phyloP scores from a whole-genome alignment of 2,888 invertebrate species.

The Tortrix viridana region DNA sequence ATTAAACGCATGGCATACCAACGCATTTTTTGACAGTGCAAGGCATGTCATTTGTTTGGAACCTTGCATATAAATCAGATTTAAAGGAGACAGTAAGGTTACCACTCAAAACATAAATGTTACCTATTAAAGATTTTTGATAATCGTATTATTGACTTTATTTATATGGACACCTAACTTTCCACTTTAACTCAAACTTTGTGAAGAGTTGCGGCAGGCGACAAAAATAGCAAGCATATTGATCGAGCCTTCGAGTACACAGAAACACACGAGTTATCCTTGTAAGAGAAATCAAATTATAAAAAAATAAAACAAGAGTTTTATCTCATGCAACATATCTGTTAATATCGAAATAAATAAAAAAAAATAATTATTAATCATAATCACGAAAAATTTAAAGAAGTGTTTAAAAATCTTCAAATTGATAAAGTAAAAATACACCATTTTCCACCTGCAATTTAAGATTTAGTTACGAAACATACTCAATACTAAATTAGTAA shows the following conservation, averaged over 20 bases:
- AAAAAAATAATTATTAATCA: constrained; percentile 33
- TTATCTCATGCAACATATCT: constrained; percentile 36
- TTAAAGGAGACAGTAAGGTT: too few species aligned
- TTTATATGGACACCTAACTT: too few species aligned
- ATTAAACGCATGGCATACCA: too few species aligned
- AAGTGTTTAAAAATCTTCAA: constrained; percentile 29
- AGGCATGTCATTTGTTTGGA: too few species aligned
- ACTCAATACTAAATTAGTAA: neutral
- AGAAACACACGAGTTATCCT: constrained; percentile 1
- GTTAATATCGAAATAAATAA: constrained; percentile 37
- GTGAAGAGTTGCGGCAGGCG: too few species aligned
- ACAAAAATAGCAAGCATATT: neutral
- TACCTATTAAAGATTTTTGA: too few species aligned
- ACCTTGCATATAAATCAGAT: too few species aligned
- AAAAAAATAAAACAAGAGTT: constrained; percentile 12
- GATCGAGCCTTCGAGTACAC: constrained; percentile 14
- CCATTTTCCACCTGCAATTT: constrained; percentile 46
- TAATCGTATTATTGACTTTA: too few species aligned
- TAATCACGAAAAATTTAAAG: constrained; percentile 22
- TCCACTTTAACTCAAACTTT: too few species aligned
- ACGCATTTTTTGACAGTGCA: too few species aligned
- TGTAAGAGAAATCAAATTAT: neutral
- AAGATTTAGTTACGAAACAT: constrained; percentile 20
- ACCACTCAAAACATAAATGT: too few species aligned
- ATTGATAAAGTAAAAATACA: constrained; percentile 40